These are phyloP conservation scores for Siniperca undulata DNA, from an alignment of 2,797 vertebrate genomes.

Conservation along the genomic window DNA sequence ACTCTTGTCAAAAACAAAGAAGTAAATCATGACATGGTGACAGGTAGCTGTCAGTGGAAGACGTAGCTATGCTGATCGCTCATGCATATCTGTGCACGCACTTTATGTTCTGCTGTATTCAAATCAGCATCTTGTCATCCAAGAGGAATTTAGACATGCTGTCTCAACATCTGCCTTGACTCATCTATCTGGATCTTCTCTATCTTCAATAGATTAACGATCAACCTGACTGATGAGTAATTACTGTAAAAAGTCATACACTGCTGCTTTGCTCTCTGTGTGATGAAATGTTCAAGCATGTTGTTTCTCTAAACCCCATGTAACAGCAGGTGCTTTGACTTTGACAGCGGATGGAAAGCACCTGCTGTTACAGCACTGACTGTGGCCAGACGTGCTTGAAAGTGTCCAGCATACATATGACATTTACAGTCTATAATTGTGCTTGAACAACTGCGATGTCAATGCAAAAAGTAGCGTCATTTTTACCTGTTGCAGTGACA, in stretches of 20 bases:
- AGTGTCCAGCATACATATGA: too few species aligned
- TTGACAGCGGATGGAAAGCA: neutral
- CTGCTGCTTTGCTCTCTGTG: neutral
- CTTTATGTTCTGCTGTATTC: constrained; percentile 4
- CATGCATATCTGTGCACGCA: neutral
- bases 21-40: neutral
- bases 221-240: neutral
- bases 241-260: neutral
- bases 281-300: neutral
- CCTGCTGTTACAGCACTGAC: neutral
- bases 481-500: neutral
- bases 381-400: too few species aligned
- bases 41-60: neutral
- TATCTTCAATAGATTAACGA: neutral
- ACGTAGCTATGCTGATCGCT: neutral
- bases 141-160: constrained; percentile 4
- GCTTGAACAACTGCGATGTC: neutral
- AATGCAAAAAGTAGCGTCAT: too few species aligned
- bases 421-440: neutral
- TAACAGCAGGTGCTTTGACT: neutral
- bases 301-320: neutral
- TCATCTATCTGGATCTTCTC: neutral
- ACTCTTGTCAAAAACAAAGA: neutral
- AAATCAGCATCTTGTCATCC: constrained; percentile 19
- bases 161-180: neutral